Conservation (phyloP, 2,113 vertebrate genomes). For the Microtus oregoni region DNA sequence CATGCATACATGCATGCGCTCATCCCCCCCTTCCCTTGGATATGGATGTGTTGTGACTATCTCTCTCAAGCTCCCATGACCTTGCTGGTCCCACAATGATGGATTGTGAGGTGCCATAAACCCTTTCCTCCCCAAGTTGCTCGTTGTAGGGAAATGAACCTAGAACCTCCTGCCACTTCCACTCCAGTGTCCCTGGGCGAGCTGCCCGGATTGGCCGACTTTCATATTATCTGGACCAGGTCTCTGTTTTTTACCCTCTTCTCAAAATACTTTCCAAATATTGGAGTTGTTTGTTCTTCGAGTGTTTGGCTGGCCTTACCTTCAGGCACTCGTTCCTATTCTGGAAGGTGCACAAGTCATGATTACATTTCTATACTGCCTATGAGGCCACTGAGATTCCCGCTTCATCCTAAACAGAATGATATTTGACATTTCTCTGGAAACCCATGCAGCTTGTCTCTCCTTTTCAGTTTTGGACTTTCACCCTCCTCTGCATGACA, state of each 20-base stretch:
- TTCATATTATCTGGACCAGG: not conserved
- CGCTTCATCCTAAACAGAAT: not conserved
- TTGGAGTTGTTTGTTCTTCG: not conserved
- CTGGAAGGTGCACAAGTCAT: not conserved
- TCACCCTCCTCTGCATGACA: rapidly evolving
- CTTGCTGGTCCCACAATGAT: not conserved
- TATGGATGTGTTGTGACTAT: not conserved
- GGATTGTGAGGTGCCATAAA: not conserved
- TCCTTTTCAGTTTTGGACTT: not conserved
- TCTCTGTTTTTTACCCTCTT: not conserved
- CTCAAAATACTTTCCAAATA: not conserved
- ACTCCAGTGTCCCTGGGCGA: not conserved
- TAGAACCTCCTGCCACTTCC: not conserved
- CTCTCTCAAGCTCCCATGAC: not conserved
- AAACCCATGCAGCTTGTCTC: not conserved
- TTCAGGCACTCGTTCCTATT: not conserved
- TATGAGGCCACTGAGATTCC: not conserved
- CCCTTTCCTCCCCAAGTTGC: not conserved
- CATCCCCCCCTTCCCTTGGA: not conserved
- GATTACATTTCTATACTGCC: not conserved
- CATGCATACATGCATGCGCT: not conserved
- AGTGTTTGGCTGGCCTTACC: not conserved
- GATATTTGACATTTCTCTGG: not conserved
- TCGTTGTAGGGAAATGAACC: not conserved
- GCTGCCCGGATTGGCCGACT: not conserved